Evolutionary conservation across 2,888 invertebrate genomes (phyloP).

Genomic region (Scaptomyza cyrtandrae): DNA sequence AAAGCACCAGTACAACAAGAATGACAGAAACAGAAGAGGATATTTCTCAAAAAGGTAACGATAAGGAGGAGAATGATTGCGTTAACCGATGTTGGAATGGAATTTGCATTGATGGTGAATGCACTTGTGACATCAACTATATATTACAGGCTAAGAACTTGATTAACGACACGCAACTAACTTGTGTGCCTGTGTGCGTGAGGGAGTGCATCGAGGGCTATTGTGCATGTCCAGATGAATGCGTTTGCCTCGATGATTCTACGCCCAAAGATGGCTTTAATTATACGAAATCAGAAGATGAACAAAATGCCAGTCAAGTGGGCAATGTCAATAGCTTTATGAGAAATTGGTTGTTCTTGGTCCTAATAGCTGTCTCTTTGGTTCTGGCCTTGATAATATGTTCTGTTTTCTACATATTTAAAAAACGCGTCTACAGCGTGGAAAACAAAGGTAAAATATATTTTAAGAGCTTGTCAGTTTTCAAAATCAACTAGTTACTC

Average conservation of each 20-base stretch:
- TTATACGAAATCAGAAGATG: slow-evolving; percentile 13
- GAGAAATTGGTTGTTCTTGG: slow-evolving; percentile 28
- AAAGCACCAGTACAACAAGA: not conserved
- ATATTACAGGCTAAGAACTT: slow-evolving; percentile 23
- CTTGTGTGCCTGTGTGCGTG: slow-evolving; percentile 56
- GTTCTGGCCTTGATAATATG: slow-evolving; percentile 41
- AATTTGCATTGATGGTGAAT: slow-evolving; percentile 43
- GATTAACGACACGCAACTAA: not conserved
- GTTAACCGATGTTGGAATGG: slow-evolving; percentile 49
- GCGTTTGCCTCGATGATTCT: slow-evolving; percentile 45
- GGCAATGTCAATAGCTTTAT: slow-evolving; percentile 4
- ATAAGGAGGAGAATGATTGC: slow-evolving; percentile 14
- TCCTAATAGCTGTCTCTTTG: slow-evolving; percentile 13
- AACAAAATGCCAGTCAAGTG: slow-evolving; percentile 1
- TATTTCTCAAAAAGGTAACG: not conserved
- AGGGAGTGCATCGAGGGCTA: slow-evolving; percentile 44
- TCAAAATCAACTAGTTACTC: not conserved
- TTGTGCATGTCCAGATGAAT: slow-evolving; percentile 47
- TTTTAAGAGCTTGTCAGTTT: too few relatives aligned
- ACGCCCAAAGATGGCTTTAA: slow-evolving; percentile 21
- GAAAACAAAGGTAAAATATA: slow-evolving; percentile 45
- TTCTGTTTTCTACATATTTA: slow-evolving; percentile 40
- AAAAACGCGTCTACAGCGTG: slow-evolving; percentile 45
- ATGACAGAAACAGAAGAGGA: not conserved
- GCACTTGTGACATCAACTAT: slow-evolving; percentile 39